Evolutionary conservation across 2,888 invertebrate species (phyloP), one percentile per base, ranked within the genome.

Genomic region (Sceliomorpha sp.): DNA sequence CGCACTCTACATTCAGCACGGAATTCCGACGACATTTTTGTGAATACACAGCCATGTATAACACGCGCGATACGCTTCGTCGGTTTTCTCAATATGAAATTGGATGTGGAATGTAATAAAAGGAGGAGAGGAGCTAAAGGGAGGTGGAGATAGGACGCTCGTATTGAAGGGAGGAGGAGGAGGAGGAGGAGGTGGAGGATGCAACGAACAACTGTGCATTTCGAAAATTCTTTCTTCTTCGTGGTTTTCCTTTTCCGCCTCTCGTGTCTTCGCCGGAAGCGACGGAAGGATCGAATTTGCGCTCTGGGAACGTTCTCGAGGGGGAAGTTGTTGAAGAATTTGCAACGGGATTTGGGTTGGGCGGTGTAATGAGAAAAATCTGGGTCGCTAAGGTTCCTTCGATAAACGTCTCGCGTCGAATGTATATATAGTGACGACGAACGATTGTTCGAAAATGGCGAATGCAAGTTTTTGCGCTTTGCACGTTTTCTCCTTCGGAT

Each of bases 21-120:
- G 40, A 40, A 40, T 40, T 40, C 40, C 40, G 12, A 40, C 26
- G 40, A 36, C 15, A 36, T 40, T 40, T 40, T 40, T 40, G 24
- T 26, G 12, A 24, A 24, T 12, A 24, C 24, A 24, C 24, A 26
- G 10, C 8, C 12, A 26, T 24, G 24, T 12, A 26, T 40, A 40
- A 24, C 40, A 40, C 40, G 24, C 24, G 40, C 40, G 24, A 7
- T 40, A 40, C 26, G 40, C 12, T 40, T 40, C 40, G 40, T 24
- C 40, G 40, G 24, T 26, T 40, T 10, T 24, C 24, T 10, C 26
- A 17, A 40, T 24, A 24, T 20, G 20, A 40, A 40, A 26, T 24
- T 40, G 26, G 10, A 24, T 20, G 40, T 24, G 40, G 40, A 40
- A 40, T 24, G 40, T 24, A 26, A 24, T 24, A 24, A 40, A 24